Conservation (phyloP, 2,888 invertebrate genomes). For the Rhaphigaster nebulosa region DNA sequence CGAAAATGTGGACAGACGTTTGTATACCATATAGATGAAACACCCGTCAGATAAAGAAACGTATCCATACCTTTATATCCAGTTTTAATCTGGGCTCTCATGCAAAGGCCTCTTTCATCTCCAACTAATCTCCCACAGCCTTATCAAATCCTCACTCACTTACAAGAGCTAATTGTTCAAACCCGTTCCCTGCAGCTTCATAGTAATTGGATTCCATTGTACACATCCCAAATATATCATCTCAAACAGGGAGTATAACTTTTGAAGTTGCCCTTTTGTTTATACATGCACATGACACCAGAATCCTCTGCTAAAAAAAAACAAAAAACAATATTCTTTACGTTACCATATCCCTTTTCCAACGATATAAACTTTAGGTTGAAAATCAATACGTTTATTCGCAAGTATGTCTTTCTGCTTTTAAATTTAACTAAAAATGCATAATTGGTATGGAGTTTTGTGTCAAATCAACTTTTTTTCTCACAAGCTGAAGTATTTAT, state of each 20-base stretch:
- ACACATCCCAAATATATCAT: neutral
- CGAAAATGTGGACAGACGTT: neutral
- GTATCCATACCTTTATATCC: constrained; percentile 19
- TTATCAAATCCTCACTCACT: constrained; percentile 3
- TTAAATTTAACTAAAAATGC: too few species aligned
- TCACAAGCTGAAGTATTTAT: too few species aligned
- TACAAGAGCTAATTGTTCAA: constrained; percentile 31
- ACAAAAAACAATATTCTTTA: neutral
- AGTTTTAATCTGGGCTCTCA: constrained; percentile 6
- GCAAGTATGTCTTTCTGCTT: too few species aligned
- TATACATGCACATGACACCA: neutral
- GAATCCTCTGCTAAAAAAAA: neutral
- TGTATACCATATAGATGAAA: neutral
- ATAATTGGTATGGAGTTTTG: too few species aligned
- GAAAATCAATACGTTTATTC: neutral
- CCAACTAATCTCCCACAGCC: constrained; percentile 24
- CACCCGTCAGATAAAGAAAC: neutral
- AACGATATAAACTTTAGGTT: neutral
- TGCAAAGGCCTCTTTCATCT: constrained; percentile 16
- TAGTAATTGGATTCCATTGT: constrained; percentile 31
- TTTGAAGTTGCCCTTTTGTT: constrained; percentile 10
- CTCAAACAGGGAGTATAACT: neutral
- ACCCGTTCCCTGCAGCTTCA: neutral
- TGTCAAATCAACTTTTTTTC: too few species aligned
- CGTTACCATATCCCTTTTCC: neutral